These are phyloP conservation scores for Caenorhabditis zanzibari DNA, from an alignment of 2,888 invertebrate genomes.

Conservation along the genomic window DNA sequence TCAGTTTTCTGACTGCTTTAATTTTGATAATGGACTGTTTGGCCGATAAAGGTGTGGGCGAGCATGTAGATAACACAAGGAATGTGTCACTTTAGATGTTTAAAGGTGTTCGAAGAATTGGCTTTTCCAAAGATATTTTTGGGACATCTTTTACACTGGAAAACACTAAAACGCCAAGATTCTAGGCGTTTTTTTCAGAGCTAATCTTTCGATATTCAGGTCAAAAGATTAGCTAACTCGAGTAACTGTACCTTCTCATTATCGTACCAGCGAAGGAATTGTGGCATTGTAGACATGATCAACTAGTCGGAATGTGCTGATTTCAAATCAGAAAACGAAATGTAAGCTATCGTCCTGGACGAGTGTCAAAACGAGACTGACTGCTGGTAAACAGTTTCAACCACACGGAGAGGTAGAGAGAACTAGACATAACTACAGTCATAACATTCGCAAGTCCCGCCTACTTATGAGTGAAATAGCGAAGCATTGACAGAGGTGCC, in stretches of 20 bases:
- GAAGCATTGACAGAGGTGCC: not conserved
- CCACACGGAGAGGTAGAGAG: slow-evolving; percentile 33
- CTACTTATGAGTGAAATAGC: slow-evolving; percentile 22
- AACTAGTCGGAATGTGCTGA: slow-evolving; percentile 11
- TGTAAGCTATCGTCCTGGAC: slow-evolving; percentile 49
- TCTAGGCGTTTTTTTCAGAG: no score
- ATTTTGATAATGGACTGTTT: slow-evolving; percentile 44
- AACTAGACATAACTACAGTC: slow-evolving; percentile 43
- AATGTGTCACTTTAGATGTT: slow-evolving; percentile 11
- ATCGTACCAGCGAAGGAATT: slow-evolving; percentile 68
- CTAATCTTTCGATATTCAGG: not conserved
- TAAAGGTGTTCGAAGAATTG: not conserved
- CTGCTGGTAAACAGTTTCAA: slow-evolving; percentile 49
- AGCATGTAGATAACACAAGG: slow-evolving; percentile 27
- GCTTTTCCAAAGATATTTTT: not conserved
- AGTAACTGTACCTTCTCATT: slow-evolving; percentile 60
- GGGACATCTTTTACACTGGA: not conserved
- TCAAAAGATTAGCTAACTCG: not conserved
- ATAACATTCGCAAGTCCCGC: slow-evolving; percentile 63
- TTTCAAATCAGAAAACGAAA: slow-evolving; percentile 20
- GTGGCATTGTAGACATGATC: slow-evolving; percentile 43
- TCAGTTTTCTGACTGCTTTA: not conserved
- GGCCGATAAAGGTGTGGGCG: slow-evolving; percentile 38
- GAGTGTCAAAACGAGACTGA: slow-evolving; percentile 48
- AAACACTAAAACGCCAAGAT: no score